These are phyloP conservation scores for Aphyosemion australe DNA, from an alignment of 2,113 vertebrate genomes.

Conservation along the genomic window DNA sequence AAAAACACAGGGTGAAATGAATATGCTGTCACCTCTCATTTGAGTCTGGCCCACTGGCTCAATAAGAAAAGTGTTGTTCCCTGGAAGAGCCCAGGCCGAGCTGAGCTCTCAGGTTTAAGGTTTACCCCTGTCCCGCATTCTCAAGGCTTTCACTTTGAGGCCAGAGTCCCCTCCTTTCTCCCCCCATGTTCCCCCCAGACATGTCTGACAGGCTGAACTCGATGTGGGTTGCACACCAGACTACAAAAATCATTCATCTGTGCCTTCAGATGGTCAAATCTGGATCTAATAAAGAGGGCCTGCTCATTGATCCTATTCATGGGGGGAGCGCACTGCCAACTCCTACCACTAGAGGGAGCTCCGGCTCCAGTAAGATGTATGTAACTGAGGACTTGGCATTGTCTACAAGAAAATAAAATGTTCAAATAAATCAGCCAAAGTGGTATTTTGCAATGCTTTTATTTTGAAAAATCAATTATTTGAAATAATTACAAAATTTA, in stretches of 20 bases:
- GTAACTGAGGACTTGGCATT: conserved; percentile 6
- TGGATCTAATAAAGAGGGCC: conserved; percentile 83
- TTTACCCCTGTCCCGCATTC: conserved; percentile 78
- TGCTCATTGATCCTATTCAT: conserved; percentile 76
- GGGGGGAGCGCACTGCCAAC: conserved; percentile 4
- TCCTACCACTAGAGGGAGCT: conserved; percentile 77
- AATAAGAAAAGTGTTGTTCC: conserved; percentile 82
- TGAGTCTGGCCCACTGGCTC: conserved; percentile 67
- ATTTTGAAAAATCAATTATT: not conserved
- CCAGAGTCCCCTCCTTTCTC: conserved; percentile 62
- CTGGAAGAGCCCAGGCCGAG: conserved; percentile 58
- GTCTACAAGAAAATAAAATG: not conserved
- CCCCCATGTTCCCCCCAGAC: conserved; percentile 77
- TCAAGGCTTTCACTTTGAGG: conserved; percentile 81
- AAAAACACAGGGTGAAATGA: conserved; percentile 80
- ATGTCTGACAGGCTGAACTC: conserved; percentile 83
- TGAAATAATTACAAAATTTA: too few relatives aligned
- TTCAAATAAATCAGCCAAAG: not conserved
- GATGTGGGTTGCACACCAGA: conserved; percentile 81
- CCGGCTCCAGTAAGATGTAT: conserved; percentile 64
- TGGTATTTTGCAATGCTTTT: too few relatives aligned
- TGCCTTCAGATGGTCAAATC: conserved; percentile 83
- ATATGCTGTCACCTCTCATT: conserved; percentile 83
- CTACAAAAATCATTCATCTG: conserved; percentile 87
- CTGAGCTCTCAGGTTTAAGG: conserved; percentile 79